Base-by-base conservation (phyloP, 2,888 invertebrate genomes). In the Bruchidius siliquastri region DNA sequence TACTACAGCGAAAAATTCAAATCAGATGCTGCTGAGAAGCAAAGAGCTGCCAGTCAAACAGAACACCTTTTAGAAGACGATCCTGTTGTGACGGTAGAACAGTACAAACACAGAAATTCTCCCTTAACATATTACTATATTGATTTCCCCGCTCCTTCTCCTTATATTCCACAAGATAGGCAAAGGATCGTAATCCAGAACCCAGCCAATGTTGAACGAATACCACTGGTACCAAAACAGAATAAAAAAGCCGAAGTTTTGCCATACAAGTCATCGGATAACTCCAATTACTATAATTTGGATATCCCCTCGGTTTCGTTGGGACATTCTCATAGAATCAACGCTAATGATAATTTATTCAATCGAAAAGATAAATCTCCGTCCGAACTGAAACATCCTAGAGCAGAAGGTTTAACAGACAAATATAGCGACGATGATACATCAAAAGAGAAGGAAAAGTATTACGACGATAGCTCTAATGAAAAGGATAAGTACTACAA, bases 1-100 rank as follows among this genome's bases (percentile, higher is more conserved):
- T 68, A 68, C 76, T 83, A 79, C 72, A 77, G 75, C 26, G 78
- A 80, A 71, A 83, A 83, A 75, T 83, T 83, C 72, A 72, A 78
- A 18, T 74, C 77, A 21, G 83, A 84, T 74, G 83, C 83, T 6
- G 75, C 72, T 20, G 67, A 71, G n/a, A 77, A 77, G 68, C 69
- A 77, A 71, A 67, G 73, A 22, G 71, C 76, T 72, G 74, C 72
- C 20, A 69, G 73, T 21, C 20, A 21, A 49, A 72, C 20, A 30
- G 72, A 73, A 20, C 75, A 72, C 66, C 22, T 72, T 4, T 21
- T 68, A 8, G 68, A 68, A 21, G 22, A 68, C 22, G 21, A 68
- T 21, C 68, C 68, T 10, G 68, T 68, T 22, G 21, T 68, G 20
- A 68, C 68, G 18, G 22, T 68, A 13, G 21, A 68, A 13, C 21